These are phyloP conservation scores for Echinarachnius parma DNA, from an alignment of 53 echinoderm and acorn worm genomes.

Conservation along the genomic window DNA sequence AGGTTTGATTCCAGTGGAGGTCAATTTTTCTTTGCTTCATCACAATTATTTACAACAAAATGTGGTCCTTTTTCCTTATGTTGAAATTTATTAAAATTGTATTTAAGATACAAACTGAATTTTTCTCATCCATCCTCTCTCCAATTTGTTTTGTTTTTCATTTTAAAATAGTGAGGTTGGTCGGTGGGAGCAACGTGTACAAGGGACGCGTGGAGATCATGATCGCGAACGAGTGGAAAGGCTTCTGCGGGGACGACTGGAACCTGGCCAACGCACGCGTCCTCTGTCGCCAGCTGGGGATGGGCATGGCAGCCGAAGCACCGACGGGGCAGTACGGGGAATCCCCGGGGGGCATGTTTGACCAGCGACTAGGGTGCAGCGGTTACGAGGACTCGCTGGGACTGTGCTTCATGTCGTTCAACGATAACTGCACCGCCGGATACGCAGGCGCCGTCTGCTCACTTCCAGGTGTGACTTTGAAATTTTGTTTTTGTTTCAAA, in stretches of 20 bases:
- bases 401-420: background rate
- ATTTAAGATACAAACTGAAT: too few relatives aligned
- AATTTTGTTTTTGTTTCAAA: too few relatives aligned
- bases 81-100: too few relatives aligned
- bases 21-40: too few relatives aligned
- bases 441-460: slow-evolving; percentile 28
- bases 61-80: too few relatives aligned
- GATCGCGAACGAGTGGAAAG: slow-evolving; percentile 41
- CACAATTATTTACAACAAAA: too few relatives aligned
- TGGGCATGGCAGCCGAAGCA: slow-evolving; percentile 39
- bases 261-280: slow-evolving; percentile 51
- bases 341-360: background rate
- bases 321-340: background rate
- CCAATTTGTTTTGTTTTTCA: too few relatives aligned
- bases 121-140: too few relatives aligned
- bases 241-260: slow-evolving; percentile 61
- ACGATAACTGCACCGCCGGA: slow-evolving; percentile 19
- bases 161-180: slow-evolving; percentile 53
- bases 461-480: slow-evolving; percentile 23
- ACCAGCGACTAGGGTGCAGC: background rate
- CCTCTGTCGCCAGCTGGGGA: slow-evolving; percentile 55
- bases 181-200: slow-evolving; percentile 33
- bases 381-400: slow-evolving; percentile 39
- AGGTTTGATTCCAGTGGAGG: too few relatives aligned
- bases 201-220: slow-evolving; percentile 55